A percentile compares a stretch with the other conserved stretches of the same genome.
phyloP scores from a whole-genome alignment of 2,113 vertebrate genomes.

The Carassius gibelio region DNA sequence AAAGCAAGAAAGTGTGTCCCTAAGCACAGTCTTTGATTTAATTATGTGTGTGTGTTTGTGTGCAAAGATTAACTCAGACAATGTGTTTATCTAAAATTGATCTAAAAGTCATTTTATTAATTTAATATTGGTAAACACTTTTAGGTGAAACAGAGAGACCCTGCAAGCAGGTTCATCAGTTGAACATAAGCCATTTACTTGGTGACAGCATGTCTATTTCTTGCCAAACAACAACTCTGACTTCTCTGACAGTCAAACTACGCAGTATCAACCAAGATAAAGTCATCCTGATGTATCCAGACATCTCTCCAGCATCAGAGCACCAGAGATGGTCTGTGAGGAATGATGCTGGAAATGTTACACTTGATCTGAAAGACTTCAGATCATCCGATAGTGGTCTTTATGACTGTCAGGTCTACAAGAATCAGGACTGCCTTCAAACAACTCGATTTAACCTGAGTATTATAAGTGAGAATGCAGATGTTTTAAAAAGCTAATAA shows the following conservation, averaged over 20 bases:
- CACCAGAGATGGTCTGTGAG: conserved; percentile 17
- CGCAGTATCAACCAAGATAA: fast-evolving
- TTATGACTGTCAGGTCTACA: too few relatives aligned
- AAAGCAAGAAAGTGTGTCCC: not conserved
- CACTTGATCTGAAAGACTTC: not conserved
- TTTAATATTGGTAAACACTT: not conserved
- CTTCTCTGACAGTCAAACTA: not conserved
- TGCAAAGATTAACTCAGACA: not conserved
- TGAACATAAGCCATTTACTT: not conserved
- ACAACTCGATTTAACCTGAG: not conserved
- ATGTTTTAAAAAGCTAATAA: not conserved
- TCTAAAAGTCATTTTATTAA: not conserved
- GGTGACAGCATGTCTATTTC: not conserved
- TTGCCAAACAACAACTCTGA: not conserved
- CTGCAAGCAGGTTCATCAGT: not conserved
- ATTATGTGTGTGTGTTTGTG: not conserved
- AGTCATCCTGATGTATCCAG: not conserved
- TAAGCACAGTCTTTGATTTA: not conserved
- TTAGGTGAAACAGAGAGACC: not conserved
- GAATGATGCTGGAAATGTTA: not conserved
- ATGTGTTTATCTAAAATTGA: too few relatives aligned
- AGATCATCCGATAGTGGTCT: too few relatives aligned
- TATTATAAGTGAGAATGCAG: not conserved
- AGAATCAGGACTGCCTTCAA: too few relatives aligned
- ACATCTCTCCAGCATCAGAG: not conserved